These are phyloP conservation scores for Anseranas semipalmata DNA, from an alignment of 2,113 vertebrate species.

Conservation along the genomic window DNA sequence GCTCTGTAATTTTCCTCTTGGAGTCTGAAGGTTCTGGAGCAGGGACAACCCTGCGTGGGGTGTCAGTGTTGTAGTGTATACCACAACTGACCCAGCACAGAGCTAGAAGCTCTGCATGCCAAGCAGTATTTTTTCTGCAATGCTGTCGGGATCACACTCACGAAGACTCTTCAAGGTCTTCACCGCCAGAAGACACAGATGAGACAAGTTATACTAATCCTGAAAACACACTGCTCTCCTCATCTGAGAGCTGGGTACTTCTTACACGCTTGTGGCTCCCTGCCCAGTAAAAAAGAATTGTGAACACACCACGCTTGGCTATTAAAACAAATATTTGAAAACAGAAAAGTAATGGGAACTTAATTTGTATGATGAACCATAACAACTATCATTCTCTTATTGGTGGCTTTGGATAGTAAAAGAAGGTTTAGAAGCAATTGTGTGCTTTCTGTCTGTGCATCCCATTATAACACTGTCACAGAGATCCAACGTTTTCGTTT, in stretches of 20 bases:
- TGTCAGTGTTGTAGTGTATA: rapidly evolving
- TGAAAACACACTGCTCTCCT: background rate
- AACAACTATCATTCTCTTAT: background rate
- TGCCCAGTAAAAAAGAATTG: background rate
- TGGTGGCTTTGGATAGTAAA: background rate
- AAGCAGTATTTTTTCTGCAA: rapidly evolving
- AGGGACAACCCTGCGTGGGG: background rate
- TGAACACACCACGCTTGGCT: background rate
- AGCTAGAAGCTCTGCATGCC: background rate
- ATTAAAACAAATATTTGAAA: background rate
- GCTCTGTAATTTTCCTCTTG: background rate
- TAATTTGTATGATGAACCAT: background rate
- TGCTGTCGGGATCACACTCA: background rate
- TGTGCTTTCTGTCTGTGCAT: background rate
- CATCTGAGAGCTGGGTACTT: background rate
- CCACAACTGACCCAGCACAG: background rate
- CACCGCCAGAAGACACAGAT: background rate
- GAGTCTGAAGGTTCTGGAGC: background rate
- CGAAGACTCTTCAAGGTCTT: background rate
- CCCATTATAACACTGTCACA: background rate
- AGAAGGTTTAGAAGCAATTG: background rate
- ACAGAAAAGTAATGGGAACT: background rate
- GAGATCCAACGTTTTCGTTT: background rate
- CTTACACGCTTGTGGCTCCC: background rate
- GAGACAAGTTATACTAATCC: background rate